Evolutionary conservation across 2,113 vertebrate genomes (phyloP), one percentile per base, ranked within the genome.

Genomic region (Elanus axillaris): DNA sequence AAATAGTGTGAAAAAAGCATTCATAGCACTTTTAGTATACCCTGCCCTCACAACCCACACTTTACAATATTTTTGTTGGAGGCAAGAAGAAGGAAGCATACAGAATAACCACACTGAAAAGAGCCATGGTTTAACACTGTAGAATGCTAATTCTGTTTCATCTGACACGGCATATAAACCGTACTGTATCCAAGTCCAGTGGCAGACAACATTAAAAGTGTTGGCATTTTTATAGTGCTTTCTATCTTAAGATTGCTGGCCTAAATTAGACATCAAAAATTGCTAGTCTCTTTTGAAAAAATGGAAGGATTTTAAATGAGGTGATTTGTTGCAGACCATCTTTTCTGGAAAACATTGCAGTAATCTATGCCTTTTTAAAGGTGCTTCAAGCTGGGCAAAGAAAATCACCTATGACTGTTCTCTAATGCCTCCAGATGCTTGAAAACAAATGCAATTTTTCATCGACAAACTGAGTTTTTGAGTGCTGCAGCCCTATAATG

Each of bases 51-150:
- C 74, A 93, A 20, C 45, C 92, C 92, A 96, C 74, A 88, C 52
- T 94, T 96, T 16, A 94, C 87, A 90, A 16, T 94, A 93, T 97
- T 96, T 96, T 93, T 86, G 29, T 95, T 96, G 93, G 93, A 97
- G 78, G 18, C 26, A 77, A 80, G 58, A 81, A 81, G 74, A 29
- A 88, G 74, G 75, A 97, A 82, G 93, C 76, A 71, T 87, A 89
- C 80, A 94, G 80, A 90, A 94, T 29, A 93, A 94, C 78, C 71
- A 58, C 74, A 90, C 1, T 91, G 86, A 96, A 95, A 92, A 91
- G 68, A 93, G 52, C 12, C 87, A 90, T 75, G 78, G 42, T 88
- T 97, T 94, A 94, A 90, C 89, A 80, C 93, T 94, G 38, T 90
- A 78, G 96, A 96, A 97, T 59, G 40, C 47, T 73, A 92, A 90